Conservation (phyloP, 2,888 invertebrate species). For the Liodrosophila aerea region DNA sequence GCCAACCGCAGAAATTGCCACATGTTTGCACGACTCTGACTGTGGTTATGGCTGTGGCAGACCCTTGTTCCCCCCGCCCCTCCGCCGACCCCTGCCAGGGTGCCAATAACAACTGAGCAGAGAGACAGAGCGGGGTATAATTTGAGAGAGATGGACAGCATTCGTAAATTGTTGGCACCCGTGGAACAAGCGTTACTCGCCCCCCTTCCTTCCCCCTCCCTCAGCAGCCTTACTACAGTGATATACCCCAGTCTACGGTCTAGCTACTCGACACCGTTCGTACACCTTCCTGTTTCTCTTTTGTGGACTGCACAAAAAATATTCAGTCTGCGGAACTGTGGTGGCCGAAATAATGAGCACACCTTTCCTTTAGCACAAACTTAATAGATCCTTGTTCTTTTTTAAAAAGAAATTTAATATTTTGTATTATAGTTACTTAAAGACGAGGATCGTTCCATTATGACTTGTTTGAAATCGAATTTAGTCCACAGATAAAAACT, state of each 20-base stretch:
- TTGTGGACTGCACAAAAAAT: too few relatives aligned
- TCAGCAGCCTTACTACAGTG: too few relatives aligned
- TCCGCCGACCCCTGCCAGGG: conserved; percentile 17
- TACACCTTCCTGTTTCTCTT: conserved; percentile 33
- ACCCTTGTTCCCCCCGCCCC: conserved; percentile 32
- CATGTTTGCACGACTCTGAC: conserved; percentile 59
- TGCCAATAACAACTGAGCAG: conserved; percentile 21
- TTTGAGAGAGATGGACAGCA: not conserved
- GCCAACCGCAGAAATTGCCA: conserved; percentile 66
- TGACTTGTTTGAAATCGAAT: too few relatives aligned
- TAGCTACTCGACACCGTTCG: conserved; percentile 47
- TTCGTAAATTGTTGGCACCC: conserved; percentile 67
- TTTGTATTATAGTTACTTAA: too few relatives aligned
- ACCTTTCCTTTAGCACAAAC: too few relatives aligned
- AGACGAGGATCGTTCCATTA: too few relatives aligned
- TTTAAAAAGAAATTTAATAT: too few relatives aligned
- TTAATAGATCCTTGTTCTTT: too few relatives aligned
- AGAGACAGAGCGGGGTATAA: not conserved
- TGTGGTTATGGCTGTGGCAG: conserved; percentile 7
- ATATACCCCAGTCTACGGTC: too few relatives aligned
- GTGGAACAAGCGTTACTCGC: conserved; percentile 50
- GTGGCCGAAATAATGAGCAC: conserved; percentile 2
- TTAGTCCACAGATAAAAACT: too few relatives aligned
- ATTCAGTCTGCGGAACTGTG: too few relatives aligned
- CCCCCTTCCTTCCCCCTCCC: not conserved